phyloP scores from a whole-genome alignment of 2,888 invertebrate species.

The Dasypogon diadema region DNA sequence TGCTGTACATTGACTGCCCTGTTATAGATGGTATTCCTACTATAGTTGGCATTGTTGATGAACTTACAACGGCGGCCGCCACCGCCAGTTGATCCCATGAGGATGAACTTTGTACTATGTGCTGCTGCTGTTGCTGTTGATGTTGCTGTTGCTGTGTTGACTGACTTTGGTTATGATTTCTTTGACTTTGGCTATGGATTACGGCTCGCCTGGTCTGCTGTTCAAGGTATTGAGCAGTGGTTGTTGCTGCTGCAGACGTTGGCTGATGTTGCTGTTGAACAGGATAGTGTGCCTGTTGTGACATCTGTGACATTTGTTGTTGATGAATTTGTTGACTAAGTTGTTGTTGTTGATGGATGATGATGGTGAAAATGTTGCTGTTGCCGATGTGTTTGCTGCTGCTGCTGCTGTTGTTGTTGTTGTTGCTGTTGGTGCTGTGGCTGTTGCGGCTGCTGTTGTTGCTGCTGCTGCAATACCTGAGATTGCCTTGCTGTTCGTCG shows the following conservation, averaged over 20 bases:
- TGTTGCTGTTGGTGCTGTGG: slow-evolving; percentile 61
- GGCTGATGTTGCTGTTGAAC: slow-evolving; percentile 62
- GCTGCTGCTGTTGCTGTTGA: slow-evolving; percentile 58
- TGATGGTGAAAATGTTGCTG: slow-evolving; percentile 62
- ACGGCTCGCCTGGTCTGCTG: slow-evolving; percentile 57
- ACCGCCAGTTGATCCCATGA: slow-evolving; percentile 66
- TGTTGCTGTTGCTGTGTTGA: slow-evolving; percentile 61
- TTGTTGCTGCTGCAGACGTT: slow-evolving; percentile 59
- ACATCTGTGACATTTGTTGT: slow-evolving; percentile 66
- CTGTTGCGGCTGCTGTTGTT: slow-evolving; percentile 59
- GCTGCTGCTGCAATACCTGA: slow-evolving; percentile 57
- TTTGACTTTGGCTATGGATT: slow-evolving; percentile 57
- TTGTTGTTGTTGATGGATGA: slow-evolving; percentile 58
- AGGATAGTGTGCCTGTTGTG: slow-evolving; percentile 66
- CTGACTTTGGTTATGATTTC: slow-evolving; percentile 60
- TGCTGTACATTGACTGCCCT: slow-evolving; percentile 56
- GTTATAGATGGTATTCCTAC: slow-evolving; percentile 53
- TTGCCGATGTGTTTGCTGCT: slow-evolving; percentile 57
- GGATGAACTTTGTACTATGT: slow-evolving; percentile 60
- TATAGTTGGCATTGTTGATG: slow-evolving; percentile 55
- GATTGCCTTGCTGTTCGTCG: slow-evolving; percentile 54
- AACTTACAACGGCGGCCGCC: slow-evolving; percentile 63
- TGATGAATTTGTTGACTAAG: slow-evolving; percentile 61
- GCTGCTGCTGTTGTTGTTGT: slow-evolving; percentile 56
- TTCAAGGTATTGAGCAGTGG: slow-evolving; percentile 57